Percentiles rank a stretch among this genome's conserved stretches.
Evolutionary conservation across 2,797 vertebrate species (phyloP).

Genomic region (Bryconaethiops microstoma): DNA sequence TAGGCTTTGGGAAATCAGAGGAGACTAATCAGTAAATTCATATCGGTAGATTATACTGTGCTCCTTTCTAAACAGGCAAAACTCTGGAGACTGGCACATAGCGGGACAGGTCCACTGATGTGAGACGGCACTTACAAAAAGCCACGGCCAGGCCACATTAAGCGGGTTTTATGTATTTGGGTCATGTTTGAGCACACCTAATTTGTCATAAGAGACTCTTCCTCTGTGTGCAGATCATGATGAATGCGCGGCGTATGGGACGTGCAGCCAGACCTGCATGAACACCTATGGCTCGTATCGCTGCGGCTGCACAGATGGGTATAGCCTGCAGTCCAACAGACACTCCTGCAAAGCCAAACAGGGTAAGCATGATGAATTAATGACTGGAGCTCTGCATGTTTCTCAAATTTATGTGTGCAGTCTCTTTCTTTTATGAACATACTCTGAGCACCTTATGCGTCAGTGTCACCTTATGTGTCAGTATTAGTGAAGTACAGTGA

Average conservation of each 20-base stretch:
- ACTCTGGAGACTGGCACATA: conserved; percentile 25
- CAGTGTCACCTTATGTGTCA: conserved; percentile 16
- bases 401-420: conserved; percentile 27
- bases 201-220: conserved; percentile 71
- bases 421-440: conserved; percentile 31
- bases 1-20: conserved; percentile 13
- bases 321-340: conserved; percentile 87
- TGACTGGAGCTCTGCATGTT: conserved; percentile 54
- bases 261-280: conserved; percentile 91
- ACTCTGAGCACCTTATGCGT: neutral
- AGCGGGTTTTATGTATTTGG: conserved; percentile 82
- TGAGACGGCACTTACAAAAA: conserved; percentile 46
- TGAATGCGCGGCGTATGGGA: conserved; percentile 90
- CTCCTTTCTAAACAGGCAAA: conserved; percentile 41
- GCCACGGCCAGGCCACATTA: conserved; percentile 71
- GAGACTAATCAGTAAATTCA: conserved; percentile 32
- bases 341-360: conserved; percentile 92
- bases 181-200: conserved; percentile 81
- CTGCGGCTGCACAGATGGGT: conserved; percentile 94
- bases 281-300: conserved; percentile 92
- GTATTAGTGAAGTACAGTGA: conserved; percentile 4
- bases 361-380: conserved; percentile 77
- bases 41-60: conserved; percentile 28
- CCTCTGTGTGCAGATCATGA: conserved; percentile 87
- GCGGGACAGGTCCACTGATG: conserved; percentile 46